Conservation (phyloP, 2,797 vertebrate species). For the Epinephelus coioides region DNA sequence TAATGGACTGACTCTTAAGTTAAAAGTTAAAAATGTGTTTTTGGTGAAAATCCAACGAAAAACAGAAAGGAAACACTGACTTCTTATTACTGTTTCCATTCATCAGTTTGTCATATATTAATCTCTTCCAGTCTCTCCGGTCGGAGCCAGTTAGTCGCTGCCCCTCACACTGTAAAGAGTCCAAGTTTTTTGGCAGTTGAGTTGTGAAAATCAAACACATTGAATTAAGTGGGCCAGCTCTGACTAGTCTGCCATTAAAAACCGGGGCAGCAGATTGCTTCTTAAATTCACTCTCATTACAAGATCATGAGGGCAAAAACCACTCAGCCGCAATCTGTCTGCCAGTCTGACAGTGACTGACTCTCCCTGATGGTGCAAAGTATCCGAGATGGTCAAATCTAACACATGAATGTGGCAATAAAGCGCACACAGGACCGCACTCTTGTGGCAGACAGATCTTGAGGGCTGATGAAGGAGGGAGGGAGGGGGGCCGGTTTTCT, state of each 20-base stretch:
- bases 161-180: slow-evolving; percentile 13
- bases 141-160: slow-evolving; percentile 25
- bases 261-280: slow-evolving; percentile 69
- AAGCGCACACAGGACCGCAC: slow-evolving; percentile 20
- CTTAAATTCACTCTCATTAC: slow-evolving; percentile 73
- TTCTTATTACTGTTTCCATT: slow-evolving; percentile 5
- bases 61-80: too few relatives aligned
- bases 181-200: slow-evolving; percentile 55
- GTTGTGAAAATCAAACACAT: slow-evolving; percentile 61
- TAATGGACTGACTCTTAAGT: too few relatives aligned
- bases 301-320: slow-evolving; percentile 71
- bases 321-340: slow-evolving; percentile 71
- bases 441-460: slow-evolving; percentile 56
- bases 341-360: slow-evolving; percentile 68
- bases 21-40: too few relatives aligned
- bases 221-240: slow-evolving; percentile 60
- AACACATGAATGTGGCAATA: slow-evolving; percentile 27
- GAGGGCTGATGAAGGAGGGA: slow-evolving; percentile 21
- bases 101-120: slow-evolving; percentile 23
- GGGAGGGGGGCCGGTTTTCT: slow-evolving; percentile 32
- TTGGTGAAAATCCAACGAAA: too few relatives aligned
- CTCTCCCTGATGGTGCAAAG: slow-evolving; percentile 80
- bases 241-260: slow-evolving; percentile 65
- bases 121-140: not conserved
- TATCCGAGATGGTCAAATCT: slow-evolving; percentile 49